Evolutionary conservation across 2,797 vertebrate species (phyloP).

Genomic region (Staurois parvus): DNA sequence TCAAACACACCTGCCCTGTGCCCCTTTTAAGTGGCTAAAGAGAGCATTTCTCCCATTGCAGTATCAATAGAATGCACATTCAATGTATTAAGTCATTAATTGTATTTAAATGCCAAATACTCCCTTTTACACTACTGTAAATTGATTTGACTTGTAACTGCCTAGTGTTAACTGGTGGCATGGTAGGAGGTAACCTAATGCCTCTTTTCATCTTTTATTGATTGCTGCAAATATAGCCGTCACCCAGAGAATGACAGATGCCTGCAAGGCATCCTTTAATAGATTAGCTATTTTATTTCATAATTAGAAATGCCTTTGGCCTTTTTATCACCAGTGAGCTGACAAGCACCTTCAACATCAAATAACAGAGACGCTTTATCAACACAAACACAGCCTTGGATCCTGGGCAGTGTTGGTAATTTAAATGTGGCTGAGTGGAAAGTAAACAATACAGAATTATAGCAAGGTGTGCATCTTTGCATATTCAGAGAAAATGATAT

Average conservation of each 20-base stretch:
- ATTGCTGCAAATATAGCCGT: constrained; percentile 36
- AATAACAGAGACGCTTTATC: constrained; percentile 66
- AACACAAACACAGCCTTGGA: background rate
- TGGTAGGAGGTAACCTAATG: constrained; percentile 9
- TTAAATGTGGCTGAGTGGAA: constrained; percentile 41
- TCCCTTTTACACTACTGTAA: background rate
- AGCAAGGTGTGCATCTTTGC: constrained; percentile 3
- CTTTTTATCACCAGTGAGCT: constrained; percentile 64
- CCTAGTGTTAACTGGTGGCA: constrained; percentile 46
- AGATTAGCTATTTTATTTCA: constrained; percentile 63
- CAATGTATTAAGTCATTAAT: constrained; percentile 6
- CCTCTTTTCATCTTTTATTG: background rate
- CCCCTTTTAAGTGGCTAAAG: background rate
- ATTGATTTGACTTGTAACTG: constrained; percentile 53
- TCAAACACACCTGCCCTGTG: background rate
- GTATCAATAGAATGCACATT: background rate
- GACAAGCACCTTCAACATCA: constrained; percentile 64
- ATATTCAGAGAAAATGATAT: constrained; percentile 17
- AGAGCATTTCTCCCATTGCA: background rate
- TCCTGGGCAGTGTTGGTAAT: constrained; percentile 59
- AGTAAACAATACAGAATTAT: constrained; percentile 49
- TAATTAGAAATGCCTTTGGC: constrained; percentile 66
- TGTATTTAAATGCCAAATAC: constrained; percentile 8
- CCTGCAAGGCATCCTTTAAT: constrained; percentile 62
- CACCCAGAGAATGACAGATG: constrained; percentile 51